These are phyloP conservation scores for Acanthosepion lycidas DNA, from an alignment of 2,888 invertebrate genomes.

Conservation along the genomic window DNA sequence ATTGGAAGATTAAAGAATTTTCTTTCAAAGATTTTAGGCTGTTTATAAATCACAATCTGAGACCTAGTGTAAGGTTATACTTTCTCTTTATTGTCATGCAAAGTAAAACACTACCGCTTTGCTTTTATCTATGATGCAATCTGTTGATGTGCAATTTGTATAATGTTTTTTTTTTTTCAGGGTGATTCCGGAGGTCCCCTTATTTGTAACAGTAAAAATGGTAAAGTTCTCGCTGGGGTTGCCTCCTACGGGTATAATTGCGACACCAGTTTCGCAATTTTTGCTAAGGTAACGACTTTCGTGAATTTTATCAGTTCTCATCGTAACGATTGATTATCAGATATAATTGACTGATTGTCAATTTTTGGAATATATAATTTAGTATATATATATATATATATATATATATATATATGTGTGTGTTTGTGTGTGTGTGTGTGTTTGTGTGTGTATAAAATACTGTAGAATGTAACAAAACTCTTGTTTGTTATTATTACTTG, in stretches of 20 bases:
- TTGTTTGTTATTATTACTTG: not conserved
- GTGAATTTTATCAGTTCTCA: not conserved
- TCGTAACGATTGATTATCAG: not conserved
- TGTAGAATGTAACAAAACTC: not conserved
- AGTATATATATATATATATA: too few species aligned
- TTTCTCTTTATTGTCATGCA: too few species aligned
- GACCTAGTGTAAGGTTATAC: too few species aligned
- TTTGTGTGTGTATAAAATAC: not conserved
- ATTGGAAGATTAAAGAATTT: too few species aligned
- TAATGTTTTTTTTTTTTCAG: not conserved
- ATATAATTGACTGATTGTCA: not conserved
- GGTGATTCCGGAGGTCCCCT: not conserved
- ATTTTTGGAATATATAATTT: not conserved
- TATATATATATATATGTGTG: too few species aligned
- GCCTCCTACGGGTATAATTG: conserved; percentile 12
- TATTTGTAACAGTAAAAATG: not conserved
- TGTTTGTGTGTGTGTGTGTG: too few species aligned
- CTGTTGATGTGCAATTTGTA: not conserved
- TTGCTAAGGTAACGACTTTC: not conserved
- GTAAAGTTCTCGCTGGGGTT: not conserved
- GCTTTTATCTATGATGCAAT: too few species aligned
- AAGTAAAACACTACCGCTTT: too few species aligned
- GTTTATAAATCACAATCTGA: too few species aligned
- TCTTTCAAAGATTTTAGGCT: too few species aligned
- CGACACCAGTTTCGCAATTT: not conserved